Base-by-base conservation (phyloP, 2,888 invertebrate genomes). In the Megaustenia siamemsis region DNA sequence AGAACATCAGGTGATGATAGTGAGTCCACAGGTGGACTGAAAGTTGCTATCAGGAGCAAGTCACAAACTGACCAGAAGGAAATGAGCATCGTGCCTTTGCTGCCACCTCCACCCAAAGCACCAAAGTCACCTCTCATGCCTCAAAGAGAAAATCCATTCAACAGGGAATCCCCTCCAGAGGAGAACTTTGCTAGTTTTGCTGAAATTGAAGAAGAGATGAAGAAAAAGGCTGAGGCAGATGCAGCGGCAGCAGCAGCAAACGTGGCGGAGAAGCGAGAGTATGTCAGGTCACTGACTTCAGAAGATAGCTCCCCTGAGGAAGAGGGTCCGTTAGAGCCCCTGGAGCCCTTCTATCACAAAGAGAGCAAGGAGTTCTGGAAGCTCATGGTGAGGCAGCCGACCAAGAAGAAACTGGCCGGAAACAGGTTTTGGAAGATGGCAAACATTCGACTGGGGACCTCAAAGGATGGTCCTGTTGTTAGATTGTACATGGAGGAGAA, bases 371-470 rank as follows among this genome's bases (percentile, higher is more conserved):
- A 97, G 40, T 98, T 98, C 43, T 99, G 99, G 98, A 98, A 98
- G 93, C 97, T 99, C 97, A 97, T 98, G 90, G 95, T 99, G 81
- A 95, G 99, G 1, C 98, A 98, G 86, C 94, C 94, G 35, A 91
- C 92, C 38, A 93, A 93, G 88, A 93, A 93, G 88, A 93, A 93
- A 81, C 89, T 93, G 69, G 93, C 93, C 49, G 92, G 97, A 60
- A 94, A 95, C 88, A 87, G 95, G 89, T 98, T 97, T 94, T 99
- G 99, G 99, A 99, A 99, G 95, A 98, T 99, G 94, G 97, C 98
- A 84, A 98, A 96, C 93, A 97, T 99, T 10, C 96, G 96, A 85
- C 93, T 99, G 84, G 96, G 96, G 21, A 97, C 97, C 92, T 96
- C 96, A 91, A 97, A 97, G 63, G 92, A 93, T 77, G 91, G 90